A percentile compares a stretch with the other conserved stretches of the same genome.
phyloP scores from a whole-genome alignment of 1,140 invertebrate species.

The Tigriopus japonicus region DNA sequence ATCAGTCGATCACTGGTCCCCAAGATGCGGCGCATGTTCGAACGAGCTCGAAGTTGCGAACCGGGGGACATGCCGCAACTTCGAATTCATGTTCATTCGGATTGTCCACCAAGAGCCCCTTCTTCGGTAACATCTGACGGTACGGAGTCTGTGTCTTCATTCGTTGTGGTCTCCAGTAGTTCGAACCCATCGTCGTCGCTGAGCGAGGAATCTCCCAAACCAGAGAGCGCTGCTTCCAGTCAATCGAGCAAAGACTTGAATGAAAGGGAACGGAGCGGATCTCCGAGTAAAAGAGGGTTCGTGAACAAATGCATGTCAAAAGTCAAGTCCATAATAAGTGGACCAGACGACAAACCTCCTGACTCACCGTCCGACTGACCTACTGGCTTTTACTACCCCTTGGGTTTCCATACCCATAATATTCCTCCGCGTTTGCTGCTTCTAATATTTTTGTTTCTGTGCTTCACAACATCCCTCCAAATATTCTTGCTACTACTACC shows the following conservation, averaged over 20 bases:
- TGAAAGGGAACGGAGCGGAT: too few species aligned
- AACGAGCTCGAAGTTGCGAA: constrained; percentile 10
- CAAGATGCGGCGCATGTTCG: constrained; percentile 9
- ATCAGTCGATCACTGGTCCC: constrained; percentile 8
- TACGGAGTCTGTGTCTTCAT: constrained; percentile 8
- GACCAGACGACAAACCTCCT: too few species aligned
- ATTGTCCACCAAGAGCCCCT: not conserved
- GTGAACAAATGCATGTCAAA: constrained; percentile 7
- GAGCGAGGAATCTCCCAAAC: not conserved
- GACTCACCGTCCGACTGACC: too few species aligned
- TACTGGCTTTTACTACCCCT: too few species aligned
- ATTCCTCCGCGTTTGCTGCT: too few species aligned
- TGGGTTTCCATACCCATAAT: too few species aligned
- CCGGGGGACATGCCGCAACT: not conserved
- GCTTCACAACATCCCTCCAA: too few species aligned
- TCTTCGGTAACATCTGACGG: not conserved
- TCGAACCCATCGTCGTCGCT: not conserved
- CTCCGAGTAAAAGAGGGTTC: not conserved
- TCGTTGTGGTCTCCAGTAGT: not conserved
- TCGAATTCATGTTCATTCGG: too few species aligned
- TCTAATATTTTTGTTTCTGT: too few species aligned
- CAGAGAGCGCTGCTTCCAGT: not conserved
- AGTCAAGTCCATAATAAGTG: too few species aligned
- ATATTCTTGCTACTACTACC: too few species aligned
- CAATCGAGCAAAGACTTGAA: not conserved